These are phyloP conservation scores for Callipepla squamata DNA, from an alignment of 2,113 vertebrate species.

Conservation along the genomic window DNA sequence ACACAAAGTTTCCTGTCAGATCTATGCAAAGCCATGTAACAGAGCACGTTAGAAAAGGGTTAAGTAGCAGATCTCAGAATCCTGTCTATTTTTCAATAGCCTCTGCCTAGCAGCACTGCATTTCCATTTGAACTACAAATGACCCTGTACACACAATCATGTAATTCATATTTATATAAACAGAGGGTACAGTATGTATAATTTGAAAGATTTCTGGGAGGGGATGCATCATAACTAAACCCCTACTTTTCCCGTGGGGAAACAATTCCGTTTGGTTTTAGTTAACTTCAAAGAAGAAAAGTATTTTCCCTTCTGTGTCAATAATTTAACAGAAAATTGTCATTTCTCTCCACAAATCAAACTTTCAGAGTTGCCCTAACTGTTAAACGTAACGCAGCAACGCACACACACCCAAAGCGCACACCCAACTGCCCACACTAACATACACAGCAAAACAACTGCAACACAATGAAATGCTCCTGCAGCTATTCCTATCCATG, in stretches of 20 bases:
- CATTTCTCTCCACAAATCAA: slow-evolving; percentile 77
- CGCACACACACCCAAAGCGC: not conserved
- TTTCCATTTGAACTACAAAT: slow-evolving; percentile 75
- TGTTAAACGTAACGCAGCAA: not conserved
- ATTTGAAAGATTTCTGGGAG: slow-evolving; percentile 79
- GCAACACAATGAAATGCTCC: slow-evolving; percentile 25
- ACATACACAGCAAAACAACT: not conserved
- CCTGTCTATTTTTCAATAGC: not conserved
- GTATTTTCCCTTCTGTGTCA: slow-evolving; percentile 76
- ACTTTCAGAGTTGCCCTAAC: slow-evolving; percentile 18
- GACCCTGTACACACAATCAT: slow-evolving; percentile 76
- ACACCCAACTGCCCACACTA: not conserved
- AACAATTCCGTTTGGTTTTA: slow-evolving; percentile 75
- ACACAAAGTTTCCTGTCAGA: not conserved
- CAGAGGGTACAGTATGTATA: slow-evolving; percentile 76
- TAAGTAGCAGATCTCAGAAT: slow-evolving; percentile 35
- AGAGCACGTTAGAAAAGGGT: slow-evolving; percentile 3
- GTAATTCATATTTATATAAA: slow-evolving; percentile 83
- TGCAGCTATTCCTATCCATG: slow-evolving; percentile 54
- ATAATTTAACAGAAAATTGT: slow-evolving; percentile 79
- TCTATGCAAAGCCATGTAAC: not conserved
- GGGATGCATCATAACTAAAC: slow-evolving; percentile 72
- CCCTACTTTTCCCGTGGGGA: slow-evolving; percentile 75
- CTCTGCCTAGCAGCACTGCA: slow-evolving; percentile 55
- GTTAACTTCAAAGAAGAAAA: slow-evolving; percentile 75